phyloP scores from a whole-genome alignment of 2,113 vertebrate genomes.

The Lepus americanus region DNA sequence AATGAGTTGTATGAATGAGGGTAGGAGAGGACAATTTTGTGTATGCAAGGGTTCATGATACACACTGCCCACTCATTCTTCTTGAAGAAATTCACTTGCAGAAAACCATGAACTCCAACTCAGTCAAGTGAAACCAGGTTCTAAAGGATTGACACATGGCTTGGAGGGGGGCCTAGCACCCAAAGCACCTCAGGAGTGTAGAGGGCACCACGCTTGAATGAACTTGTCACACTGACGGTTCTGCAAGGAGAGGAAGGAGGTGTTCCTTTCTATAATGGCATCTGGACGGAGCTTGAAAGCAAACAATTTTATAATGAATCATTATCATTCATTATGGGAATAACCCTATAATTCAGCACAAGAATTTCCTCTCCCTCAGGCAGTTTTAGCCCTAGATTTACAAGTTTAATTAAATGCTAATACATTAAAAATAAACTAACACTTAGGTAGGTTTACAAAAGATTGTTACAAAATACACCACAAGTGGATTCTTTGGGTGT shows the following conservation, averaged over 20 bases:
- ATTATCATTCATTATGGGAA: slow-evolving; percentile 58
- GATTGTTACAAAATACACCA: slow-evolving; percentile 1
- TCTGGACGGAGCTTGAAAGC: slow-evolving; percentile 61
- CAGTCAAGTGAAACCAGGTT: neutral
- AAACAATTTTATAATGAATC: slow-evolving; percentile 57
- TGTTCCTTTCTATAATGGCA: neutral
- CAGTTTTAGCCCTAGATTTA: slow-evolving; percentile 19
- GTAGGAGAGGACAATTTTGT: slow-evolving; percentile 2
- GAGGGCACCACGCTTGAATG: neutral
- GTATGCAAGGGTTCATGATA: neutral
- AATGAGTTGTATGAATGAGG: neutral
- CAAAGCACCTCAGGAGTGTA: neutral
- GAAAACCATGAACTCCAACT: neutral
- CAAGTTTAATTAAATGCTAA: slow-evolving; percentile 63
- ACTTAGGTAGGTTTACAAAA: slow-evolving; percentile 27
- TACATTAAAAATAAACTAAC: slow-evolving; percentile 65
- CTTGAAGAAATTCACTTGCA: neutral
- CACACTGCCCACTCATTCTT: neutral
- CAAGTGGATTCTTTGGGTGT: slow-evolving; percentile 19
- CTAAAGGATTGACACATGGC: neutral
- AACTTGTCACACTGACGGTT: neutral
- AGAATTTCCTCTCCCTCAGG: slow-evolving; percentile 50
- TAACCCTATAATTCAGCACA: slow-evolving; percentile 58
- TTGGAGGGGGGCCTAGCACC: neutral
- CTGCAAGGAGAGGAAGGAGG: neutral